phyloP scores from a whole-genome alignment of 2,888 invertebrate genomes.

The Drosophila kanekoi region DNA sequence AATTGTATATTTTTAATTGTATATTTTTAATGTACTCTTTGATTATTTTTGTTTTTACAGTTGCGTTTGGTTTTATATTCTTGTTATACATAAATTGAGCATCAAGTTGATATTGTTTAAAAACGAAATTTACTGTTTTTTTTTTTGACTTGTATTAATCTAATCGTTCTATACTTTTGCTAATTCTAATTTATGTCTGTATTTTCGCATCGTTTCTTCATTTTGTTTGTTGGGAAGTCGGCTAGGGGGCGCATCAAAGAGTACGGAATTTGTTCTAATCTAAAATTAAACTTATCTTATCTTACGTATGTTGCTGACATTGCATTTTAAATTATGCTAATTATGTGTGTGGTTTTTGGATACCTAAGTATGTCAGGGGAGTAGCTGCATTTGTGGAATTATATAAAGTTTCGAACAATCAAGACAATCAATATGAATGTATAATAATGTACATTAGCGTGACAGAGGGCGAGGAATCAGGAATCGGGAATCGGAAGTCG shows the following conservation, averaged over 20 bases:
- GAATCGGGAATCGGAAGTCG: not conserved
- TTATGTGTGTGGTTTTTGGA: constrained; percentile 22
- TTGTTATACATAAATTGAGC: constrained; percentile 56
- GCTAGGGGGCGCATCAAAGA: constrained; percentile 37
- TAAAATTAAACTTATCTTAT: constrained; percentile 72
- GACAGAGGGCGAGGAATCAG: not conserved
- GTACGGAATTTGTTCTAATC: constrained; percentile 69
- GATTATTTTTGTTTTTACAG: constrained; percentile 58
- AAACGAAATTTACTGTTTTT: constrained; percentile 23
- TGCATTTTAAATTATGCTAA: constrained; percentile 58
- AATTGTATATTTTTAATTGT: constrained; percentile 45
- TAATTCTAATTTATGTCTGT: constrained; percentile 16
- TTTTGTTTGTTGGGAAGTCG: constrained; percentile 44
- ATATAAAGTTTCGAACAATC: constrained; percentile 5
- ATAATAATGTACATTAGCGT: constrained; percentile 39
- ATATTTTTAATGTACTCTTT: constrained; percentile 70
- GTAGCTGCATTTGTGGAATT: constrained; percentile 3
- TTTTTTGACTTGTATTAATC: constrained; percentile 26
- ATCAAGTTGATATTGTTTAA: constrained; percentile 24
- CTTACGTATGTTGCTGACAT: constrained; percentile 57
- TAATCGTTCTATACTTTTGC: constrained; percentile 44
- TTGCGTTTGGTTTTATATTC: constrained; percentile 74
- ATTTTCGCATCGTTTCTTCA: constrained; percentile 20
- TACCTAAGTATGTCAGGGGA: constrained; percentile 6
- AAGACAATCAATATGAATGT: constrained; percentile 18